Evolutionary conservation across 2,888 invertebrate genomes (phyloP), one percentile per base, ranked within the genome.

Genomic region (Zygothrica quintamaculata): DNA sequence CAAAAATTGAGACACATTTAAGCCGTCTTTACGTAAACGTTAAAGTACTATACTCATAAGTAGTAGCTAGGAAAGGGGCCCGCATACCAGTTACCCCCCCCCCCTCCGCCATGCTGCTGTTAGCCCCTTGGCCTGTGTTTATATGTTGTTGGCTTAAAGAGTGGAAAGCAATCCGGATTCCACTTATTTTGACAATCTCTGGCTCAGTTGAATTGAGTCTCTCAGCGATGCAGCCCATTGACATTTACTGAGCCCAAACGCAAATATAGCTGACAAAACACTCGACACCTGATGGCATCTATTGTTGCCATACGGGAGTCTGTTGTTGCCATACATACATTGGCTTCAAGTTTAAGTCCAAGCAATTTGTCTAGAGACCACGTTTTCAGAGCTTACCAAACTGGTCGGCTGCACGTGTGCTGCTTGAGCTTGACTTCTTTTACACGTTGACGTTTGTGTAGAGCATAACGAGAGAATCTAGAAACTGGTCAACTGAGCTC

Each of bases 251-350:
- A 56, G 70, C 65, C 84, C 59, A 84, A 89, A 87, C 80, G 87
- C 79, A 88, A 89, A 89, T 88, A 88, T 86, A 86, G 85, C 84
- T 89, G 87, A 87, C 89, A 88, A 87, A 89, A 88, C 84, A 87
- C 82, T 87, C 89, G 89, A 89, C 89, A 89, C 89, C 88, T 88
- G 89, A 81, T 74, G 77, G 71, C 68, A 73, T 65, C 66, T 72
- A 25, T 57, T 57, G 22, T 9, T 6, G 56, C n/a, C 12, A 26
- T 37, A 48, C 48, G 51, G 60, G 64, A 47, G 31, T 34, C 33
- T 12, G 12, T n/a, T n/a, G n/a, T n/a, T n/a, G n/a, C n/a, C n/a
- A n/a, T n/a, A n/a, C 40, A 60, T 42, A 47, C 51, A 67, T 67
- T 77, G 60, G n/a, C 61, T 64, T 58, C 40, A 29, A 7, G 33